A percentile compares a stretch with the other conserved stretches of the same genome.
Evolutionary conservation across 2,113 vertebrate genomes (phyloP).

Genomic region (Sorex araneus): DNA sequence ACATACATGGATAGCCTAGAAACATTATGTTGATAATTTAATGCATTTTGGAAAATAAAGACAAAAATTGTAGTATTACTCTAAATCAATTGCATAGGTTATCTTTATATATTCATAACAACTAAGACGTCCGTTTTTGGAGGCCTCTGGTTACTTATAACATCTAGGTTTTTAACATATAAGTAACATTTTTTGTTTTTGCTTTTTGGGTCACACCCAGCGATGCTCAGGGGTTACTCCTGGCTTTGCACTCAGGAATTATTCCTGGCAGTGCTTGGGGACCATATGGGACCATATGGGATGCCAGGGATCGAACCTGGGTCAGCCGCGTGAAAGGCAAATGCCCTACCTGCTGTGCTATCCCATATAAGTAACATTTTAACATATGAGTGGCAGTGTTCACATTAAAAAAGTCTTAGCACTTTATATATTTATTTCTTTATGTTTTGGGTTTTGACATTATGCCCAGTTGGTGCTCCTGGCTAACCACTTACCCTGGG

Average conservation of each 20-base stretch:
- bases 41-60: neutral
- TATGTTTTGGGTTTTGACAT: no score
- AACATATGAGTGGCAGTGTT: neutral
- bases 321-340: no score
- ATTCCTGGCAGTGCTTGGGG: no score
- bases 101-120: neutral
- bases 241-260: no score
- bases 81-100: neutral
- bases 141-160: neutral
- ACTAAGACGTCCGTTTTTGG: neutral
- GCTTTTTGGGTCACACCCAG: no score
- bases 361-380: neutral
- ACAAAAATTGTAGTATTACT: neutral
- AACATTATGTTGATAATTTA: neutral
- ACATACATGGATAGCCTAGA: neutral
- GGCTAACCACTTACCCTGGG: no score
- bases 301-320: no score
- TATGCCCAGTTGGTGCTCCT: no score
- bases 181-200: no score
- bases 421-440: neutral
- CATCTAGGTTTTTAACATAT: neutral
- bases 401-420: neutral
- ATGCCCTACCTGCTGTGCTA: no score
- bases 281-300: no score
- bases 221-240: no score